phyloP scores from a whole-genome alignment of 30 jellyfish, hydroid and myxozoan genomes.

The Hydra vulgaris region DNA sequence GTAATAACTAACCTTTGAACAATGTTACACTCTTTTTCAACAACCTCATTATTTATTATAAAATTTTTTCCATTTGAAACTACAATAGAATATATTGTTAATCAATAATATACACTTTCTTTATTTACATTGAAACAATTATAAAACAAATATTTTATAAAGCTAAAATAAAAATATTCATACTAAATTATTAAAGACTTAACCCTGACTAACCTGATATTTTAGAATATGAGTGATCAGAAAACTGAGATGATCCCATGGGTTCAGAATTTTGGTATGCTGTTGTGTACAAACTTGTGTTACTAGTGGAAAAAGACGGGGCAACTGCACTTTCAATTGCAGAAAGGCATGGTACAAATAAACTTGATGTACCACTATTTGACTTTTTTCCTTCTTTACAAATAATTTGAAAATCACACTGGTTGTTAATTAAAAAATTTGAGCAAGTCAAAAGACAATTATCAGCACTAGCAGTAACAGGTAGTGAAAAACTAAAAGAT shows the following conservation, averaged over 20 bases:
- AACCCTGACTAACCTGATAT: neutral
- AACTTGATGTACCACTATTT: constrained; percentile 6
- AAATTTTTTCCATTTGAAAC: neutral
- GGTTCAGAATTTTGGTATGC: neutral
- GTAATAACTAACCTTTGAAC: neutral
- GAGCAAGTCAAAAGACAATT: constrained; percentile 72
- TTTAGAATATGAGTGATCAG: neutral
- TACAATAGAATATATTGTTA: neutral
- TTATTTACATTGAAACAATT: too few relatives aligned
- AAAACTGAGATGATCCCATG: neutral
- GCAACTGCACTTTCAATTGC: constrained; percentile 37
- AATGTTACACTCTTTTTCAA: neutral
- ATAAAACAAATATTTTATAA: too few relatives aligned
- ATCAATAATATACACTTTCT: too few relatives aligned
- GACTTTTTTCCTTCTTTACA: constrained; percentile 40
- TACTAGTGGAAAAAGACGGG: neutral
- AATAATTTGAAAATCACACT: constrained; percentile 59
- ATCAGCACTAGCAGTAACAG: constrained; percentile 80
- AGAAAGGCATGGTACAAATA: constrained; percentile 61
- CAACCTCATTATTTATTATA: neutral
- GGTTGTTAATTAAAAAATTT: constrained; percentile 48
- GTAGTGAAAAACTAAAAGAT: constrained; percentile 39
- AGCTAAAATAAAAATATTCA: too few relatives aligned
- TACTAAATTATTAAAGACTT: too few relatives aligned
- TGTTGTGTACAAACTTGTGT: neutral